phyloP scores from a whole-genome alignment of 92 coral and sea anemone species.

The Palythoa grandis region DNA sequence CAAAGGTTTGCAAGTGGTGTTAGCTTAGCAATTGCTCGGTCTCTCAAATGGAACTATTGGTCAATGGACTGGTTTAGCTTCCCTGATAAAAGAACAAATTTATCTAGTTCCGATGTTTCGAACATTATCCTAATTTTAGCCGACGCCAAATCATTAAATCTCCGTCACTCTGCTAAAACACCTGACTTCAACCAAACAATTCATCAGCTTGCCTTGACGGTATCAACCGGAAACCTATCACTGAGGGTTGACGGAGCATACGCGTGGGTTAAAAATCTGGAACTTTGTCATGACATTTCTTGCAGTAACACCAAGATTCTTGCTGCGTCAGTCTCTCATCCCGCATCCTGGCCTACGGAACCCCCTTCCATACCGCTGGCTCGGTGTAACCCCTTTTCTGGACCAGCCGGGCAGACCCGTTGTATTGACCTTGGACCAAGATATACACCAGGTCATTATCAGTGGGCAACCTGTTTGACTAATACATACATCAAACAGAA shows the following conservation, averaged over 20 bases:
- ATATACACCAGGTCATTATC: constrained; percentile 53
- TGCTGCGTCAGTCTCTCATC: constrained; percentile 1
- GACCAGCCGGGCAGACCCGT: constrained; percentile 60
- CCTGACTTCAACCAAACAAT: background rate
- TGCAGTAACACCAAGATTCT: background rate
- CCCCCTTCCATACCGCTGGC: background rate
- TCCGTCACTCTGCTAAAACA: constrained; percentile 3
- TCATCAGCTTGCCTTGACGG: background rate
- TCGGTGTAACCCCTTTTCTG: background rate
- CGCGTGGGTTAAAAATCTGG: constrained; percentile 4
- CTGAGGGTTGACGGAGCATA: constrained; percentile 5
- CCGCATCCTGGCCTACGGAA: background rate
- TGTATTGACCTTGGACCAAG: constrained; percentile 37
- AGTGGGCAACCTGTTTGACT: constrained; percentile 75
- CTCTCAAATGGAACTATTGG: constrained; percentile 49
- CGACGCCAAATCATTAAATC: constrained; percentile 47
- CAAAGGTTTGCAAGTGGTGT: constrained; percentile 62
- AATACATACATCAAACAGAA: constrained; percentile 61
- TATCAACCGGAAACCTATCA: background rate
- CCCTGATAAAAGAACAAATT: constrained; percentile 15
- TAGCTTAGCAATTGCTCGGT: constrained; percentile 45
- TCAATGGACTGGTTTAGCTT: constrained; percentile 40
- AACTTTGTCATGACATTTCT: background rate
- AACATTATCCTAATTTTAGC: constrained; percentile 54
- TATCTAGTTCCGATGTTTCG: background rate